Conservation (phyloP, 2,113 vertebrate species). For the Bubalus kerabau region DNA sequence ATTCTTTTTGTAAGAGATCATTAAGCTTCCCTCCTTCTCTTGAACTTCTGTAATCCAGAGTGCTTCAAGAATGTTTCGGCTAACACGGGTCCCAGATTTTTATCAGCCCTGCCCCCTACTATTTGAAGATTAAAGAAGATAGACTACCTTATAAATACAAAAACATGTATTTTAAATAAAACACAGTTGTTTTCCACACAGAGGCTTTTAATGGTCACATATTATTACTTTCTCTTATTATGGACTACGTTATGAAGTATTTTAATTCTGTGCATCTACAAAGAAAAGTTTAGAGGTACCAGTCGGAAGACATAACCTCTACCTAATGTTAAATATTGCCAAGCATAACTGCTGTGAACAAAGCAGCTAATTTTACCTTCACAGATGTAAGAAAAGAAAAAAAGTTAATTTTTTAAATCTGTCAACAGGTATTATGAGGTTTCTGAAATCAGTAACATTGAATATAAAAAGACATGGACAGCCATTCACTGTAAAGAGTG, state of each 20-base stretch:
- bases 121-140: not conserved
- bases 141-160: not conserved
- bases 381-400: not conserved
- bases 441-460: constrained; percentile 62
- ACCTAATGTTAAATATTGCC: constrained; percentile 31
- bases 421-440: constrained; percentile 34
- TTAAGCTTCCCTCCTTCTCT: not conserved
- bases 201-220: not conserved
- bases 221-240: not conserved
- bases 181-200: not conserved
- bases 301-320: constrained; percentile 33
- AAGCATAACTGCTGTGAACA: not conserved
- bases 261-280: not conserved
- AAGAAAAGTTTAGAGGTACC: not conserved
- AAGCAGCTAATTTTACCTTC: not conserved
- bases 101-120: not conserved
- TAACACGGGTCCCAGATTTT: not conserved
- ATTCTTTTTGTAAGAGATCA: not conserved
- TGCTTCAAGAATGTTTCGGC: not conserved
- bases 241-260: not conserved
- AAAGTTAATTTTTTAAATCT: constrained; percentile 39
- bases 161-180: not conserved
- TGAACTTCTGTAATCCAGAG: not conserved
- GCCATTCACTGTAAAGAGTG: constrained; percentile 63
- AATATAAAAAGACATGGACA: constrained; percentile 20